Evolutionary conservation across 2,888 invertebrate species (phyloP), one percentile per base, ranked within the genome.

Genomic region (Endomychus coccineus): DNA sequence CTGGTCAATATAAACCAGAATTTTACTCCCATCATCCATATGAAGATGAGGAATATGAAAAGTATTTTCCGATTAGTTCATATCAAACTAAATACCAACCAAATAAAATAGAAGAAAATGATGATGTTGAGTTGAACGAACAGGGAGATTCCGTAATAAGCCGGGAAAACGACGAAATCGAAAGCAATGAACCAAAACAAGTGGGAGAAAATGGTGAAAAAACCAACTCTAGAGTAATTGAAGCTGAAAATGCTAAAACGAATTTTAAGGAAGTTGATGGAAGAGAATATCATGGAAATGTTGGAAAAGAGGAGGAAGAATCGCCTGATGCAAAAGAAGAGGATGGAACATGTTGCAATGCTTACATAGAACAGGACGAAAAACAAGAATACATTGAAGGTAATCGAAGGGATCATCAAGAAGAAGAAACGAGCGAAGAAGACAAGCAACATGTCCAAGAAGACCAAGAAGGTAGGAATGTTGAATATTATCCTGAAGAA

Each of bases 241-340:
- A 34, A 14, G 16, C 28, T 15, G 24, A 43, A 9, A 31, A 29
- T 16, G 16, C 11, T 15, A 17, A 24, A 12, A 25, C 23, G 4
- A 40, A 43, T 27, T 31, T 39, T 15, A 32, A 42, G 10, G 43
- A 46, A 12, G 24, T 30, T 17, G 31, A 35, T 15, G 36, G 40
- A 16, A 38, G 33, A 6, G 27, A 15, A 7, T 36, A 39, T 29
- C 33, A 39, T 3, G 29, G 32, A 25, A 28, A 34, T 6, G 33
- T 38, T n/a, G 17, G 14, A 15, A 36, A 42, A 9, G 36, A 48
- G 9, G 46, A 44, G 27, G 28, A 43, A 17, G 46, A 49, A 21
- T 4, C 23, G n/a, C 10, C 16, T 16, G 25, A 36, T 21, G 39
- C 43, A 39, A 36, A 35, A 24, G 27, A 35, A 27, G 34, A 35